A percentile compares a stretch with the other conserved stretches of the same genome.
phyloP scores from a whole-genome alignment of 2,888 invertebrate genomes.

The Ectemnius cavifrons region DNA sequence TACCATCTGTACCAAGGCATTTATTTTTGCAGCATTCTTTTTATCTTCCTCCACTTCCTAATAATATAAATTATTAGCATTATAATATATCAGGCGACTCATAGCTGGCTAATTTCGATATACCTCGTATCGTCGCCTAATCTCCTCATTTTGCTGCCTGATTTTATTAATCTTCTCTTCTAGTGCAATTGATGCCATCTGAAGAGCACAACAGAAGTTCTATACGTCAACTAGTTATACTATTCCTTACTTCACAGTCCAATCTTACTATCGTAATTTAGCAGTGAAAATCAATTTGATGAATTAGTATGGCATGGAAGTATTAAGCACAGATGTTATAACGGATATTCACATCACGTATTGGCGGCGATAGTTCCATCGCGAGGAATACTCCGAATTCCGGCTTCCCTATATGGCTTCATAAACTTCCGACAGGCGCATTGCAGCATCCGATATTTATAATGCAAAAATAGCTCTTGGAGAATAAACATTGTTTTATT shows the following conservation, averaged over 20 bases:
- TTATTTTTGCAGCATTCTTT: constrained; percentile 76
- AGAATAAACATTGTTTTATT: too few relatives aligned
- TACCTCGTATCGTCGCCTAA: constrained; percentile 73
- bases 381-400: constrained; percentile 61
- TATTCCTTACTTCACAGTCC: neutral
- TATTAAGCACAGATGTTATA: constrained; percentile 2
- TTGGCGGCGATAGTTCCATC: constrained; percentile 28
- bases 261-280: constrained; percentile 7
- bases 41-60: constrained; percentile 78
- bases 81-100: neutral
- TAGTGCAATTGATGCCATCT: constrained; percentile 71
- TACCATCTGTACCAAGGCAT: constrained; percentile 76
- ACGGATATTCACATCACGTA: constrained; percentile 45
- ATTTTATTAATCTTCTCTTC: constrained; percentile 75
- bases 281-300: neutral
- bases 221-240: neutral
- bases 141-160: constrained; percentile 74
- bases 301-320: too few relatives aligned
- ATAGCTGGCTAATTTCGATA: neutral
- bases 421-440: constrained; percentile 1
- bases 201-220: constrained; percentile 1
- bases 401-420: constrained; percentile 30
- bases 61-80: neutral
- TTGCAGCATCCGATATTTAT: neutral
- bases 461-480: neutral